phyloP scores from a whole-genome alignment of 1,140 invertebrate species.

The Drosophila seguyi region DNA sequence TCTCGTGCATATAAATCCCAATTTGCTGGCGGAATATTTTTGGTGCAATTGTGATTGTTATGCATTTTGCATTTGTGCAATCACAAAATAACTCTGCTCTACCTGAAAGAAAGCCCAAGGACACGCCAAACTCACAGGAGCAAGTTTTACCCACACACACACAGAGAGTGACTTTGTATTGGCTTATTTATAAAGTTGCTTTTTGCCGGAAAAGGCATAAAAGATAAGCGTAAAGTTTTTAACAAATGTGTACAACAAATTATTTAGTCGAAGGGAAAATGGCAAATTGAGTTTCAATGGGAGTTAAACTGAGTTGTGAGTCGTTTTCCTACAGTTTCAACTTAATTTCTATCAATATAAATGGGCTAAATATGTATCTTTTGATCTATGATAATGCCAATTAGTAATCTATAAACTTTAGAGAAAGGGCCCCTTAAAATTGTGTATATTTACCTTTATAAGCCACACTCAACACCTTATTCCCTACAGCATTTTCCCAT shows the following conservation, averaged over 20 bases:
- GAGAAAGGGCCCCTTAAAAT: background rate
- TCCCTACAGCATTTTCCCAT: conserved; percentile 25
- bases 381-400: conserved; percentile 10
- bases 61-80: conserved; percentile 80
- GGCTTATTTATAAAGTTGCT: conserved; percentile 59
- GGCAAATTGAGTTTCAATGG: conserved; percentile 46
- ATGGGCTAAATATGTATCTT: conserved; percentile 13
- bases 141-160: conserved; percentile 47
- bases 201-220: conserved; percentile 18
- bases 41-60: conserved; percentile 80
- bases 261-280: conserved; percentile 46
- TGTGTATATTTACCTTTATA: background rate
- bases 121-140: conserved; percentile 64
- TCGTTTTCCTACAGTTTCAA: background rate
- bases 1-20: conserved; percentile 71
- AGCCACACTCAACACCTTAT: conserved; percentile 24
- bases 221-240: conserved; percentile 71
- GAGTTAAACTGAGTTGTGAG: conserved; percentile 1
- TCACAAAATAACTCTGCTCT: conserved; percentile 56
- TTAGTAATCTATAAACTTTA: background rate
- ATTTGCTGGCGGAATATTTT: conserved; percentile 77
- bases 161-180: conserved; percentile 15
- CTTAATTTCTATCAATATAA: background rate
- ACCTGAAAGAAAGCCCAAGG: conserved; percentile 49
- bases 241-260: conserved; percentile 66